Evolutionary conservation across 2,797 vertebrate species (phyloP).

Genomic region (Nyctibius grandis): DNA sequence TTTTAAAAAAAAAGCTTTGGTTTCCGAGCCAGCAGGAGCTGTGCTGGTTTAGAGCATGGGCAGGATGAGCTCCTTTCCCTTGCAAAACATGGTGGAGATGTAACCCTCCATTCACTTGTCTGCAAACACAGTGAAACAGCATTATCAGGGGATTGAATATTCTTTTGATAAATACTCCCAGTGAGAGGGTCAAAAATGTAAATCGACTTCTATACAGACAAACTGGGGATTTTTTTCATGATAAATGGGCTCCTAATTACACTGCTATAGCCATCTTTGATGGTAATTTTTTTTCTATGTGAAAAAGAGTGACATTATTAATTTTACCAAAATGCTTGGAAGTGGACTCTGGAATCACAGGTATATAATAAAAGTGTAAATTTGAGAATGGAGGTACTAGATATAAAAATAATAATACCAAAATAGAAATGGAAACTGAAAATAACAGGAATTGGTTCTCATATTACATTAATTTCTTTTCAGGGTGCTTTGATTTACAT

Average conservation of each 20-base stretch:
- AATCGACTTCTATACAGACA: constrained; percentile 62
- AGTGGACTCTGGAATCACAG: constrained; percentile 18
- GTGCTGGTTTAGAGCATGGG: neutral
- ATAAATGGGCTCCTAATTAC: constrained; percentile 62
- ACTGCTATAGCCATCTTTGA: constrained; percentile 49
- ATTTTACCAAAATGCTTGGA: constrained; percentile 39
- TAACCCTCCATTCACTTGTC: neutral
- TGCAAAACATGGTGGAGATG: accelerated
- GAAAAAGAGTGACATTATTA: constrained; percentile 18
- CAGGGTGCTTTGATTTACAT: constrained; percentile 27
- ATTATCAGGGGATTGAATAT: constrained; percentile 36
- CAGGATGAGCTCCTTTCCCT: neutral
- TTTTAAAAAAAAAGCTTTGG: neutral
- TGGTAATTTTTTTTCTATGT: neutral
- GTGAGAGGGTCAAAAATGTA: constrained; percentile 64
- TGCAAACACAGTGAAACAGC: neutral
- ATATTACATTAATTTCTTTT: constrained; percentile 14
- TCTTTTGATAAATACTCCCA: constrained; percentile 66
- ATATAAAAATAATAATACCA: neutral
- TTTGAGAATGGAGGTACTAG: neutral
- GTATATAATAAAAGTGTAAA: constrained; percentile 22
- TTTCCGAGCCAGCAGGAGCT: neutral
- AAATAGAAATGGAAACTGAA: constrained; percentile 12
- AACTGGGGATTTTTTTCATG: constrained; percentile 30
- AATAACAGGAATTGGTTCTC: constrained; percentile 30